Conservation (phyloP, 1,140 invertebrate genomes). For the Oedothorax gibbosus region DNA sequence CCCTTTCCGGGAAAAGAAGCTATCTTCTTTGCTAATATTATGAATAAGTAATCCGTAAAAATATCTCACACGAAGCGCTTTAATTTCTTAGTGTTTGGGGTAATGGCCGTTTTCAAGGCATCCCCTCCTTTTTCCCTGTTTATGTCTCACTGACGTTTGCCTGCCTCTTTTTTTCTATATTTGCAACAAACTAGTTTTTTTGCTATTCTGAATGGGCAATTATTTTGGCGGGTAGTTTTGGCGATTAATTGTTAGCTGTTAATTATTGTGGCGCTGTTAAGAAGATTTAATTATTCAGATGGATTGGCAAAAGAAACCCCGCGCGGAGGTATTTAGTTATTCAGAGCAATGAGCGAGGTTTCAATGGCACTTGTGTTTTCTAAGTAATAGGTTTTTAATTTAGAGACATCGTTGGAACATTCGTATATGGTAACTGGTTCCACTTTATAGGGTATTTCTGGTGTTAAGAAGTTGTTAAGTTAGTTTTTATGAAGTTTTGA, state of each 20-base stretch:
- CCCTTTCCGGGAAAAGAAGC: constrained; percentile 14
- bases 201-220: not conserved
- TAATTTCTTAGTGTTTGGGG: constrained; percentile 35
- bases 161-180: constrained; percentile 3
- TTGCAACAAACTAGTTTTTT: not conserved
- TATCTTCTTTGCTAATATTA: constrained; percentile 57
- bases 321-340: constrained; percentile 24
- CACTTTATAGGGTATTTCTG: not conserved
- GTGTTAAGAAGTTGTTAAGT: constrained; percentile 20
- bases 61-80: constrained; percentile 16
- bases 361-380: not conserved
- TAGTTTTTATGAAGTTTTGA: constrained; percentile 30
- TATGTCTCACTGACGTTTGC: not conserved
- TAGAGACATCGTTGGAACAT: not conserved
- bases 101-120: constrained; percentile 31
- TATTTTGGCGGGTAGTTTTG: not conserved
- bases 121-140: not conserved
- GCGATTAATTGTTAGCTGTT: constrained; percentile 56
- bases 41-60: constrained; percentile 54
- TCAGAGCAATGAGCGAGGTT: constrained; percentile 28
- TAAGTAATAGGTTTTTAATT: constrained; percentile 50
- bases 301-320: constrained; percentile 31
- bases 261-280: constrained; percentile 39
- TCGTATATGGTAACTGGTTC: not conserved
- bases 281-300: constrained; percentile 43